Evolutionary conservation across 2,113 vertebrate species (phyloP).

Genomic region (Pseudonaja textilis): DNA sequence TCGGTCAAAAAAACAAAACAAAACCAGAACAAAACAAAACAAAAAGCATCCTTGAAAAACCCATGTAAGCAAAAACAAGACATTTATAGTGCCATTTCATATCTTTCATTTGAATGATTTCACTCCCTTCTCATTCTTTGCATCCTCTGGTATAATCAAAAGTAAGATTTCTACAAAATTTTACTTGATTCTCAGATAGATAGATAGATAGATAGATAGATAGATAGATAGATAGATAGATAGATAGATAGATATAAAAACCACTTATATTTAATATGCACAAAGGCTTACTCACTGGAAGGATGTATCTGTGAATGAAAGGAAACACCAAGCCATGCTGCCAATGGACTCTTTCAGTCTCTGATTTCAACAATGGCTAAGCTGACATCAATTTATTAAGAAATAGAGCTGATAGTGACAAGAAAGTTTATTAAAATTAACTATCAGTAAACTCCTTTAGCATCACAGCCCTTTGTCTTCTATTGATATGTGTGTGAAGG

Average conservation of each 20-base stretch:
- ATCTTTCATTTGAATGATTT: neutral
- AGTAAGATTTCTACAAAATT: neutral
- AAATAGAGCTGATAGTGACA: constrained; percentile 49
- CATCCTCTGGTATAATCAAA: neutral
- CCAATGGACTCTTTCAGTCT: neutral
- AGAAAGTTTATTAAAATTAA: constrained; percentile 61
- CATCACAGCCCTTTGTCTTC: constrained; percentile 45
- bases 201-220: no score
- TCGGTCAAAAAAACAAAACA: neutral
- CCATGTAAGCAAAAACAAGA: neutral
- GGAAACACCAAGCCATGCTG: neutral
- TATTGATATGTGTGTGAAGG: constrained; percentile 43
- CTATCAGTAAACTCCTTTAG: constrained; percentile 51
- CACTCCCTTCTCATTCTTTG: neutral
- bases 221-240: no score
- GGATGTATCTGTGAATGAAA: no score
- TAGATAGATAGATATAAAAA: no score
- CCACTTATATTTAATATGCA: neutral
- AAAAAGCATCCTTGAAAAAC: constrained; percentile 27
- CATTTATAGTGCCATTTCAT: neutral
- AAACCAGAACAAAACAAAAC: neutral
- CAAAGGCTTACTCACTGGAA: neutral
- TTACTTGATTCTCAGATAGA: neutral
- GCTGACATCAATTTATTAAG: constrained; percentile 44
- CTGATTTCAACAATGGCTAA: constrained; percentile 21